Percentiles rank a stretch among this genome's conserved stretches.
Conservation (phyloP, 1,140 invertebrate genomes). For the Cecropterus lyciades region DNA sequence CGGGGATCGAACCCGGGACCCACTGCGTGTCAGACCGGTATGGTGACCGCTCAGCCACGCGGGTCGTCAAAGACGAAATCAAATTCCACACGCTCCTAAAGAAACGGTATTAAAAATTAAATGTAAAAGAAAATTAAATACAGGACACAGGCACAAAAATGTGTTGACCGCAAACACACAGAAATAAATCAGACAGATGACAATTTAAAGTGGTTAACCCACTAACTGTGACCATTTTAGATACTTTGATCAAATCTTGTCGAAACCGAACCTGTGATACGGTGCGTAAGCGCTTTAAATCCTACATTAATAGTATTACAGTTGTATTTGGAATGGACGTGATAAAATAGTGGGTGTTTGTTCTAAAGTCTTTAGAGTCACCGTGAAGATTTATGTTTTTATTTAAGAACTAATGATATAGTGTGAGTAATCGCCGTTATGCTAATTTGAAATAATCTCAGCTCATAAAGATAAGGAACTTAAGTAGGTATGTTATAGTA, state of each 20-base stretch:
- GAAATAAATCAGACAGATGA: conserved; percentile 85
- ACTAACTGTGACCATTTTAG: conserved; percentile 85
- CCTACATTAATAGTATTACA: conserved; percentile 48
- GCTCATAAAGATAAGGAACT: conserved; percentile 66
- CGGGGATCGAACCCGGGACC: too few species aligned
- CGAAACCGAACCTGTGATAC: conserved; percentile 66
- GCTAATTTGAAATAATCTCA: conserved; percentile 77
- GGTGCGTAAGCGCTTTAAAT: conserved; percentile 45
- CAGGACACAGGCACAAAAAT: conserved; percentile 65
- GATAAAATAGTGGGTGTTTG: conserved; percentile 73
- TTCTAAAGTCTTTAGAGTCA: conserved; percentile 75
- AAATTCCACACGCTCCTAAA: conserved; percentile 38
- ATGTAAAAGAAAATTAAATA: conserved; percentile 47
- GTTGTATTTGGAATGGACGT: conserved; percentile 55
- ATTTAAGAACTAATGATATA: conserved; percentile 82
- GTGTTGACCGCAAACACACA: conserved; percentile 81
- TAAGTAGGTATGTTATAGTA: conserved; percentile 43
- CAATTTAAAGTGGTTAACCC: conserved; percentile 85
- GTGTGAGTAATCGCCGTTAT: conserved; percentile 79
- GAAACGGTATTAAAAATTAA: conserved; percentile 30
- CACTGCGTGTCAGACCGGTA: too few species aligned
- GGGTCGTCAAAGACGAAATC: too few species aligned
- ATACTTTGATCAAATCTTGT: conserved; percentile 83
- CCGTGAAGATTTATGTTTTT: conserved; percentile 81
- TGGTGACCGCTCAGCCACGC: too few species aligned